phyloP scores from a whole-genome alignment of 2,888 invertebrate species.

The Sussaba pulchella region DNA sequence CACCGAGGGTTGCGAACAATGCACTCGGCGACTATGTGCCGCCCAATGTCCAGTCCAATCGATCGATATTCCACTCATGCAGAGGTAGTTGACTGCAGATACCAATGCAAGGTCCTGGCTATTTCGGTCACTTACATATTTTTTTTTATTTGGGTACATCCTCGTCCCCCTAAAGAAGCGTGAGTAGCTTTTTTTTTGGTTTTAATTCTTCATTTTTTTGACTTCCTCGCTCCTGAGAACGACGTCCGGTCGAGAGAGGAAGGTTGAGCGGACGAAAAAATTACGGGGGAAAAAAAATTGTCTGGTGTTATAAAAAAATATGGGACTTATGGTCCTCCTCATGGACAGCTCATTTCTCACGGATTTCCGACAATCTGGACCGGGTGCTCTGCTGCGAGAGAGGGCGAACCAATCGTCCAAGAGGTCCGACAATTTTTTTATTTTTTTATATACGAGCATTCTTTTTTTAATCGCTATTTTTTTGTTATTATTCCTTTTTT shows the following conservation, averaged over 20 bases:
- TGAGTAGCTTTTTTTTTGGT: conserved; percentile 43
- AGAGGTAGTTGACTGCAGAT: conserved; percentile 52
- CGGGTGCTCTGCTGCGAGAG: conserved; percentile 69
- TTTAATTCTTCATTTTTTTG: conserved; percentile 33
- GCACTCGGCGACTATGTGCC: conserved; percentile 25
- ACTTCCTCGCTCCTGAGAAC: conserved; percentile 24
- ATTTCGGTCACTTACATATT: conserved; percentile 58
- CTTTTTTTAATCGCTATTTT: conserved; percentile 19
- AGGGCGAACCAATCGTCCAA: conserved; percentile 63
- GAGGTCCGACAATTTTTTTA: not conserved
- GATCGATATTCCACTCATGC: conserved; percentile 63
- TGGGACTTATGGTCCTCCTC: conserved; percentile 43
- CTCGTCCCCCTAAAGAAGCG: conserved; percentile 34
- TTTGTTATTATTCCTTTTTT: not conserved
- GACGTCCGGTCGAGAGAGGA: conserved; percentile 45
- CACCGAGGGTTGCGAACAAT: conserved; percentile 54
- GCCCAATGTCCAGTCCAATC: conserved; percentile 58
- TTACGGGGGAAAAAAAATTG: conserved; percentile 58
- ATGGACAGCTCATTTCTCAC: conserved; percentile 65
- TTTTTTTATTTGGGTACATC: conserved; percentile 33
- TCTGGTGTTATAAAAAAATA: conserved; percentile 40
- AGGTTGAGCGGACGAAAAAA: conserved; percentile 4
- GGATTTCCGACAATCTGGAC: conserved; percentile 61
- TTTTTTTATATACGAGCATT: not conserved
- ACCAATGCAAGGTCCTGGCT: conserved; percentile 64